Evolutionary conservation across 1,140 invertebrate species (phyloP).

Genomic region (Drosophila oshimai): DNA sequence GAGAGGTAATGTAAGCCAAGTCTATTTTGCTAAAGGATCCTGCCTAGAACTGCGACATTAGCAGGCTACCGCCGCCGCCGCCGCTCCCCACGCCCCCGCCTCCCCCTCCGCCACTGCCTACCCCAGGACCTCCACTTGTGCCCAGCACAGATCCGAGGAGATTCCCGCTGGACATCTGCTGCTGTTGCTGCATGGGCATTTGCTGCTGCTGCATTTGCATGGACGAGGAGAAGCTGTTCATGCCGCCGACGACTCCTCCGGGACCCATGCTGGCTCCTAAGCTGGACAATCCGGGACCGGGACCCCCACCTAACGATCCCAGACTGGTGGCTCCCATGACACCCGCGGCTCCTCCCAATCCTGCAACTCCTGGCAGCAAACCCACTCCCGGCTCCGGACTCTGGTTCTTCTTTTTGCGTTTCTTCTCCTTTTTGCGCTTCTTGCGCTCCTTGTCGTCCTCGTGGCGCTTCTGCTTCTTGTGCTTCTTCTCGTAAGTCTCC

Average conservation of each 20-base stretch:
- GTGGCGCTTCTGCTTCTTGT: constrained; percentile 96
- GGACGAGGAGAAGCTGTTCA: constrained; percentile 61
- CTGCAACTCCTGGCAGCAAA: constrained; percentile 41
- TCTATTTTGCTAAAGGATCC: constrained; percentile 72
- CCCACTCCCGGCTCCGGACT: constrained; percentile 91
- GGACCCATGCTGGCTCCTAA: constrained; percentile 31
- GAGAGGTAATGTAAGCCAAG: constrained; percentile 74
- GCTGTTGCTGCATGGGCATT: constrained; percentile 62
- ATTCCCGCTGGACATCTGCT: constrained; percentile 69
- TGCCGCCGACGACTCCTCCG: constrained; percentile 33
- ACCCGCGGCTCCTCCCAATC: constrained; percentile 52
- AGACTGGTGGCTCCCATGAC: constrained; percentile 58
- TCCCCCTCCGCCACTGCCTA: constrained; percentile 42
- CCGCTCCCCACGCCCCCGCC: constrained; percentile 33
- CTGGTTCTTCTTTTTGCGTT: constrained; percentile 96
- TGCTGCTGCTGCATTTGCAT: constrained; percentile 68
- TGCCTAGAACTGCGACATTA: constrained; percentile 73
- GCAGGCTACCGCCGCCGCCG: constrained; percentile 58
- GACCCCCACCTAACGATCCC: constrained; percentile 30
- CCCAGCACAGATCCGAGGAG: constrained; percentile 61
- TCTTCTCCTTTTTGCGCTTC: constrained; percentile 97
- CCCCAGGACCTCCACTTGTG: constrained; percentile 48
- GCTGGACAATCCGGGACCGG: constrained; percentile 46
- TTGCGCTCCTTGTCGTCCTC: constrained; percentile 97
- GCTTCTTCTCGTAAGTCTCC: constrained; percentile 96